Conservation (phyloP, 2,888 invertebrate species). For the Drosophila suboccidentalis region DNA sequence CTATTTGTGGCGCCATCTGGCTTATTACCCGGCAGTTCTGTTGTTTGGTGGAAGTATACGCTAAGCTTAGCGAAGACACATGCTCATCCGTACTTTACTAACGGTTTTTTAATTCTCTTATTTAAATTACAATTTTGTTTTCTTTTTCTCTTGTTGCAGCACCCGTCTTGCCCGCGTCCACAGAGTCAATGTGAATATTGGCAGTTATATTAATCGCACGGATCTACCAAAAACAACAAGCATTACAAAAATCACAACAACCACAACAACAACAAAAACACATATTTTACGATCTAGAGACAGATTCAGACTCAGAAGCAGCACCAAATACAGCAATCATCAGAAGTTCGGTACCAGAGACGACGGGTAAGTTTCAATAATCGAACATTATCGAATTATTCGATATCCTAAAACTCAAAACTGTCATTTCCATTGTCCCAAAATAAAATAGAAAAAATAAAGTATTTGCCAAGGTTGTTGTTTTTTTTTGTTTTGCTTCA, state of each 20-base stretch:
- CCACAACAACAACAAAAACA: constrained; percentile 39
- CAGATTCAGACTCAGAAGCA: constrained; percentile 53
- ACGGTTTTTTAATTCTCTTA: background rate
- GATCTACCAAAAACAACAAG: constrained; percentile 35
- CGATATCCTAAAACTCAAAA: background rate
- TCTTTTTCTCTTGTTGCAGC: constrained; percentile 47
- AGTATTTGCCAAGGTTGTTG: constrained; percentile 44
- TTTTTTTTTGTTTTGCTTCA: background rate
- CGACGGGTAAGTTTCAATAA: constrained; percentile 50
- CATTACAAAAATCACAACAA: constrained; percentile 6
- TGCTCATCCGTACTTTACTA: background rate
- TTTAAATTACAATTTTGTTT: constrained; percentile 2
- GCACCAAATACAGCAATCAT: constrained; percentile 19
- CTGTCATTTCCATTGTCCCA: background rate
- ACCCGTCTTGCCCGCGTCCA: constrained; percentile 68
- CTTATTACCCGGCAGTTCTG: background rate
- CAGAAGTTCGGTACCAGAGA: constrained; percentile 31
- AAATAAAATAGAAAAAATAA: background rate
- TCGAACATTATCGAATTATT: background rate
- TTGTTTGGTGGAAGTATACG: constrained; percentile 7
- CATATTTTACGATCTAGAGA: constrained; percentile 61
- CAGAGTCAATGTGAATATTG: constrained; percentile 59
- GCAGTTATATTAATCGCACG: constrained; percentile 51
- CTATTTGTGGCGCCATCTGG: constrained; percentile 26
- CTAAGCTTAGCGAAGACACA: constrained; percentile 38